Conservation (phyloP, 2,888 invertebrate genomes). For the Limnephilus rhombicus region DNA sequence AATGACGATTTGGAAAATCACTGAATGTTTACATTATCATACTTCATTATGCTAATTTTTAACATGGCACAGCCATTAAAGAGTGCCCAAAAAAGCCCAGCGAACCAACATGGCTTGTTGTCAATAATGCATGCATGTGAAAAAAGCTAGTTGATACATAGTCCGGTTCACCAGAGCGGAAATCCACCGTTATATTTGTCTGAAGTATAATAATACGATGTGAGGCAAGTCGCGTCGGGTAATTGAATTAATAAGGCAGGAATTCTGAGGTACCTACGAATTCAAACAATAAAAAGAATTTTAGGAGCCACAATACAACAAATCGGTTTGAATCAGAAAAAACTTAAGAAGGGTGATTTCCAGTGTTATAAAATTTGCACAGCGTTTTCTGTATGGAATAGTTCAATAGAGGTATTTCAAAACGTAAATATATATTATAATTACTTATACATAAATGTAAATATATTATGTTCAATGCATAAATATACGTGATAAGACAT, state of each 20-base stretch:
- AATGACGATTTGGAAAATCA: not conserved
- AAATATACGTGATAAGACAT: too few species aligned
- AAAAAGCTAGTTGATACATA: not conserved
- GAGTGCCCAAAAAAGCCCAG: not conserved
- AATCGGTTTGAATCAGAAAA: not conserved
- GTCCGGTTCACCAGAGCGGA: not conserved
- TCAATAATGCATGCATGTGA: slow-evolving; percentile 8
- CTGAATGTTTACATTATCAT: not conserved
- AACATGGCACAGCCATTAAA: not conserved
- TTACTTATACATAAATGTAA: too few species aligned
- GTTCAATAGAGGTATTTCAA: not conserved
- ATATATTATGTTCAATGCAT: too few species aligned
- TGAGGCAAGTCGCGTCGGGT: not conserved
- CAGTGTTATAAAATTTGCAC: not conserved
- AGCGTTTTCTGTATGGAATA: not conserved
- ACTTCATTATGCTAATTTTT: not conserved
- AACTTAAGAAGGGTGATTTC: not conserved
- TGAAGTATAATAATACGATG: not conserved
- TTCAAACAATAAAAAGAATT: not conserved
- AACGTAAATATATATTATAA: too few species aligned
- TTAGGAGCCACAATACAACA: not conserved
- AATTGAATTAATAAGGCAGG: not conserved
- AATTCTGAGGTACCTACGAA: not conserved
- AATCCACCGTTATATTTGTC: slow-evolving; percentile 3
- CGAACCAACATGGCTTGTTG: not conserved